phyloP scores from a whole-genome alignment of 1,140 invertebrate genomes.

The Ips typographus region DNA sequence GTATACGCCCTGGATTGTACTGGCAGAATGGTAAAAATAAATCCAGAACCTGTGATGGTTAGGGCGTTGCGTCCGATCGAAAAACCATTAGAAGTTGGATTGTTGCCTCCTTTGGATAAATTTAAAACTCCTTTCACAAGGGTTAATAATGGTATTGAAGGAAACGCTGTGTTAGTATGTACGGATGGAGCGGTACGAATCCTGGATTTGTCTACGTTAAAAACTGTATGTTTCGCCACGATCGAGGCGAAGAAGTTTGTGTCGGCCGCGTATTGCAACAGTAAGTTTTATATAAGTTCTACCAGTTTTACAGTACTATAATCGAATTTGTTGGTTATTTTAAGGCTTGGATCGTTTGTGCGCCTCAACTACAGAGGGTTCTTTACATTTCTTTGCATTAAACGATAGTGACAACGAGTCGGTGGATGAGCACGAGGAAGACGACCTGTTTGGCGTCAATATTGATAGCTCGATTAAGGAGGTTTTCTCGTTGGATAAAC shows the following conservation, averaged over 20 bases:
- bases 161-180: conserved; percentile 62
- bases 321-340: background rate
- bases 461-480: conserved; percentile 38
- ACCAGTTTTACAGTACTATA: conserved; percentile 2
- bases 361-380: conserved; percentile 74
- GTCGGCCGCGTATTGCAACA: conserved; percentile 75
- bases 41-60: conserved; percentile 62
- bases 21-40: conserved; percentile 58
- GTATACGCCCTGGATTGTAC: conserved; percentile 62
- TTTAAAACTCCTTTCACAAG: conserved; percentile 42
- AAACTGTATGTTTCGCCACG: conserved; percentile 62
- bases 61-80: conserved; percentile 64
- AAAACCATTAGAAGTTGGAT: conserved; percentile 66
- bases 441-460: conserved; percentile 54
- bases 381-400: conserved; percentile 79
- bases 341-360: conserved; percentile 79
- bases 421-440: conserved; percentile 66
- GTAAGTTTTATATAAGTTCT: conserved; percentile 52
- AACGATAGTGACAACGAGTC: conserved; percentile 69
- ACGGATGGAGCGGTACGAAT: conserved; percentile 69
- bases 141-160: conserved; percentile 46
- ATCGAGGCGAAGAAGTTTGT: conserved; percentile 70
- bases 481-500: conserved; percentile 37
- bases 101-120: conserved; percentile 62
- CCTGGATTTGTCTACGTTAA: conserved; percentile 65